phyloP scores from a whole-genome alignment of 1,140 invertebrate genomes.

The Pseudobourletiella spinata region DNA sequence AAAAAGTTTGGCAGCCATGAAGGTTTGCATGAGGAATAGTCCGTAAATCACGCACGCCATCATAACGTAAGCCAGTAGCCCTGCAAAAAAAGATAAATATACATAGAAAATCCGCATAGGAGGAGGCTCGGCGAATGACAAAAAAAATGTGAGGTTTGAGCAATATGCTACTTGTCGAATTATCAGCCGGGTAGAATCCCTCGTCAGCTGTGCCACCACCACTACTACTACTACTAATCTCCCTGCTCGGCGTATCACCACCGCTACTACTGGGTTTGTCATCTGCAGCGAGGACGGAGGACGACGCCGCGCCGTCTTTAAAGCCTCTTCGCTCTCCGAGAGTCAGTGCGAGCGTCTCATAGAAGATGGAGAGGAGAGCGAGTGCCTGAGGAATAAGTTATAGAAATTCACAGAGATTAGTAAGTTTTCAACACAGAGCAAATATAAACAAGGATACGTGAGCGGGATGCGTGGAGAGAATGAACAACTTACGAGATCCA shows the following conservation, averaged over 20 bases:
- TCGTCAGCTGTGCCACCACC: no score
- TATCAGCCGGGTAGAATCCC: no score
- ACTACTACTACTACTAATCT: no score
- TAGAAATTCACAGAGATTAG: not conserved
- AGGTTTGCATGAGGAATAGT: not conserved
- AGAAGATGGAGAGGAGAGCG: not conserved
- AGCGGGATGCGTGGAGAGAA: not conserved
- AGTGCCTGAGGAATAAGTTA: not conserved
- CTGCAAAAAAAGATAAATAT: not conserved
- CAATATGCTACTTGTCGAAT: not conserved
- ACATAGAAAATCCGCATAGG: not conserved
- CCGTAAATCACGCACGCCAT: not conserved
- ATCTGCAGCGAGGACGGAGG: no score
- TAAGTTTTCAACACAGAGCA: not conserved
- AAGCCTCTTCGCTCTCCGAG: not conserved
- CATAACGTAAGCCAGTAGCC: not conserved
- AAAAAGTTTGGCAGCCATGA: conserved; percentile 1
- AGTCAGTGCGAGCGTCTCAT: not conserved
- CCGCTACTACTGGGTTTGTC: no score
- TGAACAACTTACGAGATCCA: not conserved
- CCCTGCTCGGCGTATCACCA: no score
- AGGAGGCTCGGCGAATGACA: no score
- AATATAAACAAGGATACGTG: no score
- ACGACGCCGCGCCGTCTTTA: not conserved
- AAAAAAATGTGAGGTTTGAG: not conserved